Percentiles rank a stretch among this genome's conserved stretches.
Evolutionary conservation across 2,113 vertebrate species (phyloP).

Genomic region (Xenus cinereus): DNA sequence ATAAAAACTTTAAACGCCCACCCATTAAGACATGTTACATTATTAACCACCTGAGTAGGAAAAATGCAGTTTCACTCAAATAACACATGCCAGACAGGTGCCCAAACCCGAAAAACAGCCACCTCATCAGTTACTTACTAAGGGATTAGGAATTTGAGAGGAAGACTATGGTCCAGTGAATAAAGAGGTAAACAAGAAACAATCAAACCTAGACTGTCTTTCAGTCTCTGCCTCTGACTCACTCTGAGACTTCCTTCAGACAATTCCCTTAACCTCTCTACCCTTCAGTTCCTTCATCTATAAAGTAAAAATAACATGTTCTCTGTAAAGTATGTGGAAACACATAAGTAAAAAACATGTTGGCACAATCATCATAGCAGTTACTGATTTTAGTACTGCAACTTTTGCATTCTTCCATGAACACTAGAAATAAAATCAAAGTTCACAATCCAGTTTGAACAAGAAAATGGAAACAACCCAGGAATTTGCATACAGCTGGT

Average conservation of each 20-base stretch:
- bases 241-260: neutral
- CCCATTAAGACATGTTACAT: neutral
- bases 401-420: neutral
- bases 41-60: neutral
- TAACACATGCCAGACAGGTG: neutral
- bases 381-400: neutral
- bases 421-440: neutral
- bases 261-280: neutral
- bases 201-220: neutral
- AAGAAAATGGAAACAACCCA: neutral
- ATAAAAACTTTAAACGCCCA: neutral
- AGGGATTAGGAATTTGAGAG: neutral
- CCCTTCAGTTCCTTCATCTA: neutral
- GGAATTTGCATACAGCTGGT: neutral
- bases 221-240: neutral
- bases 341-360: fast-evolving
- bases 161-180: neutral
- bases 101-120: neutral
- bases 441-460: neutral
- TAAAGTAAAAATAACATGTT: neutral
- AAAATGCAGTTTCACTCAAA: neutral
- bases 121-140: neutral
- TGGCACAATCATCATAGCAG: neutral
- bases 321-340: neutral
- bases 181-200: neutral